Conservation (phyloP, 1,140 invertebrate genomes). For the Zaprionus capensis region DNA sequence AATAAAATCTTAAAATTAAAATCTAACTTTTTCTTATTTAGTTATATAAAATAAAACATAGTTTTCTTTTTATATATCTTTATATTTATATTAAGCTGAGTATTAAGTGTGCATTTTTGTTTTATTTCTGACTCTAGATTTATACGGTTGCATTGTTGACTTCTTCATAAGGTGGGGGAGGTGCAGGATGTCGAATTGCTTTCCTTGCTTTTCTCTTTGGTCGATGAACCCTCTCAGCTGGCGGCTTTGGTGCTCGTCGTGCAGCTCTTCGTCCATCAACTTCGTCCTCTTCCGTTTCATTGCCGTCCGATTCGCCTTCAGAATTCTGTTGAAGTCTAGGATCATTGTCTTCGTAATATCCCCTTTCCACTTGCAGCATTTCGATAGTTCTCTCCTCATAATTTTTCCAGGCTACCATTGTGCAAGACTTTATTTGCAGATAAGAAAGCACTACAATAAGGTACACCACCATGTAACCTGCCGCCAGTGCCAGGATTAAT, state of each 20-base stretch:
- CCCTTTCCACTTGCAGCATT: constrained; percentile 12
- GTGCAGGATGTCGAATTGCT: background rate
- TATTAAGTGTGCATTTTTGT: background rate
- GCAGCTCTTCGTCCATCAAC: background rate
- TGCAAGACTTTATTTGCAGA: background rate
- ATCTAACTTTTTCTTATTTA: too few species aligned
- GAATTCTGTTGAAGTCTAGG: background rate
- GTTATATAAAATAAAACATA: too few species aligned
- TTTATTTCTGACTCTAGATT: background rate
- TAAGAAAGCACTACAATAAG: constrained; percentile 8
- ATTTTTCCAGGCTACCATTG: background rate
- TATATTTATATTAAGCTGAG: too few species aligned
- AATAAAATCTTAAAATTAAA: too few species aligned
- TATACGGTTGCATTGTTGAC: background rate
- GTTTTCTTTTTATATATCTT: too few species aligned
- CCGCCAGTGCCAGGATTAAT: constrained; percentile 5
- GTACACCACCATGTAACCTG: constrained; percentile 20
- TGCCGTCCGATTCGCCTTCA: background rate
- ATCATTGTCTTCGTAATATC: background rate
- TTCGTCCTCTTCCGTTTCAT: background rate
- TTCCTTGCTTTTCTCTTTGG: background rate
- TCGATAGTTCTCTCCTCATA: background rate
- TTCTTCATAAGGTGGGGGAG: constrained; percentile 18
- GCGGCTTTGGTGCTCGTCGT: background rate
- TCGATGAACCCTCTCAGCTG: constrained; percentile 5